Evolutionary conservation across 64 coral and sea anemone species (phyloP).

Genomic region (Montipora sp.): DNA sequence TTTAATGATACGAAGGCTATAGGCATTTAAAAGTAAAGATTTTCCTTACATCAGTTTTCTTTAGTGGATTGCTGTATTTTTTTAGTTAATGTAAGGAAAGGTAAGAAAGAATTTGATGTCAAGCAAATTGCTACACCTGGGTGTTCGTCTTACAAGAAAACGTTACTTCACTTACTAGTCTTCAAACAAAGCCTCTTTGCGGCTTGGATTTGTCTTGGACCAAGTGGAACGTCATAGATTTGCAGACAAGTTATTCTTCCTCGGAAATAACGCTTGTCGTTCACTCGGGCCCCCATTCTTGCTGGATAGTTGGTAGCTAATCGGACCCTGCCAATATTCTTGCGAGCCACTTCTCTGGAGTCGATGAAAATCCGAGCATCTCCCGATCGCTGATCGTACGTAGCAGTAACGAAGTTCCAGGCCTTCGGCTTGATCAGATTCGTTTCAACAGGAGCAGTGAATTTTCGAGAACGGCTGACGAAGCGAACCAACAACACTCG

Average conservation of each 20-base stretch:
- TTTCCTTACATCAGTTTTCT: too few relatives aligned
- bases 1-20: too few relatives aligned
- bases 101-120: too few relatives aligned
- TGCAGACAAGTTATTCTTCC: conserved; percentile 85
- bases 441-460: conserved; percentile 27
- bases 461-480: conserved; percentile 57
- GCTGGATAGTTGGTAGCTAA: conserved; percentile 85
- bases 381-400: conserved; percentile 69
- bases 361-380: conserved; percentile 74
- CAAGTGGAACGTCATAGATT: conserved; percentile 69
- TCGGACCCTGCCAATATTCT: conserved; percentile 69
- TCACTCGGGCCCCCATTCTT: conserved; percentile 68
- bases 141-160: not conserved
- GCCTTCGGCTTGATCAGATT: conserved; percentile 45
- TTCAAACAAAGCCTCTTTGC: conserved; percentile 73
- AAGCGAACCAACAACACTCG: conserved; percentile 78
- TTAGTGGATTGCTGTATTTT: too few relatives aligned
- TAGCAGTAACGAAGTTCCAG: conserved; percentile 85
- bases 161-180: conserved; percentile 18
- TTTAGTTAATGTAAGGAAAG: too few relatives aligned
- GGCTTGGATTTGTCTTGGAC: conserved; percentile 49
- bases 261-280: conserved; percentile 75
- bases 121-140: too few relatives aligned
- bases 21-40: too few relatives aligned
- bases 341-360: conserved; percentile 62